Conservation (phyloP, 2,797 vertebrate genomes). For the Arctocebus calabarensis region DNA sequence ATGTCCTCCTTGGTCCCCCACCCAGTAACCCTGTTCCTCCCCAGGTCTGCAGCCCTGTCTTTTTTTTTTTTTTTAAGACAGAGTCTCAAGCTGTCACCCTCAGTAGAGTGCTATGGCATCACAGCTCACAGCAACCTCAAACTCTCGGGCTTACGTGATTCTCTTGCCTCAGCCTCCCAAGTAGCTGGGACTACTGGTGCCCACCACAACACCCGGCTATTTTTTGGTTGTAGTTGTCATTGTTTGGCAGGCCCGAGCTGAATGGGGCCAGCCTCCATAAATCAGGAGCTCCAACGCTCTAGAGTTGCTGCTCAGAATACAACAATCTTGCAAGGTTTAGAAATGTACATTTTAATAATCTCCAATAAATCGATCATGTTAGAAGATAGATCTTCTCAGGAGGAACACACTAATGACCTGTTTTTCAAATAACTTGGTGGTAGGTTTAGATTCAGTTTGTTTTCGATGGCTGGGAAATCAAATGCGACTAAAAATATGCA, state of each 20-base stretch:
- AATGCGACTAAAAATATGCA: constrained; percentile 27
- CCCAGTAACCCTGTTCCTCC: neutral
- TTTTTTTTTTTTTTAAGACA: neutral
- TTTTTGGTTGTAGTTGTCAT: no score
- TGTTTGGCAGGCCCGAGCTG: no score
- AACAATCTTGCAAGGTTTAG: neutral
- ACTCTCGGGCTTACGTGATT: no score
- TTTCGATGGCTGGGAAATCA: neutral
- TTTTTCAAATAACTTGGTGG: neutral
- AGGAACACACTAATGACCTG: neutral
- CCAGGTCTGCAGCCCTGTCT: neutral
- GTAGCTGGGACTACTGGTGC: no score
- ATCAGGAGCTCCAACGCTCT: neutral
- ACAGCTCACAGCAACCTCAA: no score
- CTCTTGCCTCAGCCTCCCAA: no score
- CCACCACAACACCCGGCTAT: no score
- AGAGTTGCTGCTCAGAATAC: neutral
- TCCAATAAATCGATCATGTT: neutral
- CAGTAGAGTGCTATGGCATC: no score
- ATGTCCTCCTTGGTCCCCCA: neutral
- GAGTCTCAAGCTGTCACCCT: no score
- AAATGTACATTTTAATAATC: neutral
- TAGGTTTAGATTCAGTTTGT: neutral
- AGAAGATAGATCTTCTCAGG: neutral
- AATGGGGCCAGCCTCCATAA: neutral